These are phyloP conservation scores for Electrophaes corylata DNA, from an alignment of 2,888 invertebrate species.

Conservation along the genomic window DNA sequence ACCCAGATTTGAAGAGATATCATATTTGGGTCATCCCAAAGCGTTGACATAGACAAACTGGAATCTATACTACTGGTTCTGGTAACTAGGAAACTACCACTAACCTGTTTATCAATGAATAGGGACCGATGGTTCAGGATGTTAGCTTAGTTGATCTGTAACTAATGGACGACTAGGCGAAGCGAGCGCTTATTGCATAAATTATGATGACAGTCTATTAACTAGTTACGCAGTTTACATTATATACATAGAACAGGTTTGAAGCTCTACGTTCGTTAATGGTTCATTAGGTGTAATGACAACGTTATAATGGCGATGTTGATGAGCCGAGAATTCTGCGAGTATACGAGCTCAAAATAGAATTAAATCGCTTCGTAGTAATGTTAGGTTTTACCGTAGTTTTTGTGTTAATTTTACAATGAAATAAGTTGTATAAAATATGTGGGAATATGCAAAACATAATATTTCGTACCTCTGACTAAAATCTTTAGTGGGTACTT, in stretches of 20 bases:
- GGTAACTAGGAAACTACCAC: too few species aligned
- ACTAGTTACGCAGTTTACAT: conserved; percentile 8
- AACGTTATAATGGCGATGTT: conserved; percentile 15
- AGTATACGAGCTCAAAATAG: conserved; percentile 5
- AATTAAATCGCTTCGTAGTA: conserved; percentile 3
- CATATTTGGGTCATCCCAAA: too few species aligned
- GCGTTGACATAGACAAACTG: too few species aligned
- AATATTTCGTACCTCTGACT: too few species aligned
- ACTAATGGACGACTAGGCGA: neutral
- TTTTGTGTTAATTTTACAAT: neutral
- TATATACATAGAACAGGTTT: conserved; percentile 22
- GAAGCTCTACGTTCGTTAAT: conserved; percentile 7
- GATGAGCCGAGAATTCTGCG: conserved; percentile 3
- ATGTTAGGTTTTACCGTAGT: neutral
- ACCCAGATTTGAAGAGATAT: too few species aligned
- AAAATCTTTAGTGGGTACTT: too few species aligned
- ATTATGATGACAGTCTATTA: conserved; percentile 10
- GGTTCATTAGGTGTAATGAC: conserved; percentile 27
- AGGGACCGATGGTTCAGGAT: neutral
- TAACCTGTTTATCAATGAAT: too few species aligned
- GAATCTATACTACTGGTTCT: too few species aligned
- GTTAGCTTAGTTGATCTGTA: neutral
- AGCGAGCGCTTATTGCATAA: neutral
- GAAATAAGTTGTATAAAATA: neutral
- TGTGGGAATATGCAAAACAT: too few species aligned